phyloP scores from a whole-genome alignment of 2,113 vertebrate species.

The Centropristis striata region DNA sequence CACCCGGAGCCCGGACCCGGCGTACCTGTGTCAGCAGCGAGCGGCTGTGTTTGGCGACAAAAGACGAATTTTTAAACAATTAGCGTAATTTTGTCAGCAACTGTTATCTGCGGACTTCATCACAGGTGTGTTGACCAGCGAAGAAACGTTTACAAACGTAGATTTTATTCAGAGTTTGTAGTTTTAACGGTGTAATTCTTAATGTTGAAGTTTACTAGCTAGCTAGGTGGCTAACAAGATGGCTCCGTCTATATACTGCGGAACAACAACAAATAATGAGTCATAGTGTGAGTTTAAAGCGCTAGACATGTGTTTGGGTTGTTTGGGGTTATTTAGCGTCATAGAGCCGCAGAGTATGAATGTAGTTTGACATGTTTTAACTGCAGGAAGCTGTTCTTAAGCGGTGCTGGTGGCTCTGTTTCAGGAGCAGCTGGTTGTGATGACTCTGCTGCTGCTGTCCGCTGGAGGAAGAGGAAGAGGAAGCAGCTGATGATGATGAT shows the following conservation, averaged over 20 bases:
- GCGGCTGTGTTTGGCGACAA: slow-evolving; percentile 29
- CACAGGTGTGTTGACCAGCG: slow-evolving; percentile 27
- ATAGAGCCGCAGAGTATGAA: fast-evolving
- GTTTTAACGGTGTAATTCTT: neutral
- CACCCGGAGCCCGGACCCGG: slow-evolving; percentile 61
- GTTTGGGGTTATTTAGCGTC: neutral
- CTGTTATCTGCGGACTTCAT: neutral
- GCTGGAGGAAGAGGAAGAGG: slow-evolving; percentile 74
- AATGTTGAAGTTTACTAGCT: slow-evolving; percentile 17
- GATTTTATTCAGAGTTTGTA: neutral
- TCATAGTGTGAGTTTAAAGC: neutral
- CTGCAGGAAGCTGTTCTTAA: neutral
- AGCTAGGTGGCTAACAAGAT: slow-evolving; percentile 54
- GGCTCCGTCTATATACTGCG: slow-evolving; percentile 57
- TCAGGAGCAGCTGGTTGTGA: slow-evolving; percentile 21
- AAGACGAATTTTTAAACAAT: slow-evolving; percentile 1
- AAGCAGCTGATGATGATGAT: slow-evolving; percentile 55
- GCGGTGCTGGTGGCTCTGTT: neutral
- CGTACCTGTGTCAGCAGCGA: neutral
- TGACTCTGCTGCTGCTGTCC: slow-evolving; percentile 51
- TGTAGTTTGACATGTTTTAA: neutral
- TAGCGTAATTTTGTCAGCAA: neutral
- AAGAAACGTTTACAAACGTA: fast-evolving
- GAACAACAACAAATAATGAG: slow-evolving; percentile 36
- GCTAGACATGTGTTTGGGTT: neutral